Evolutionary conservation across 1,140 invertebrate genomes (phyloP).

Genomic region (Plectrocnemia conspersa): DNA sequence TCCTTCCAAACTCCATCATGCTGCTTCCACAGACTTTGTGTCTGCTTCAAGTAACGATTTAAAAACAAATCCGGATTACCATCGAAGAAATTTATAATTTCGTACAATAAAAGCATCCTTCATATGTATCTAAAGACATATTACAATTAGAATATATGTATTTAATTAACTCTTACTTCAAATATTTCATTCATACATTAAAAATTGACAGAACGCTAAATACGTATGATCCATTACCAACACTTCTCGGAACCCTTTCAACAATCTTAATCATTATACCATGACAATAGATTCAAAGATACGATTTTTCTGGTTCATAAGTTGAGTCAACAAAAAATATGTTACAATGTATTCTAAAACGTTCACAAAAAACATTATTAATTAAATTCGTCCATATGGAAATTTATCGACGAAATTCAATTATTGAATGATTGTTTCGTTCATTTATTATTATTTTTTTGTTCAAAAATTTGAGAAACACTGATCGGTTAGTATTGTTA

Average conservation of each 20-base stretch:
- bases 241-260: slow-evolving; percentile 7
- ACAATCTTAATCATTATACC: slow-evolving; percentile 17
- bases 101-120: too few species aligned
- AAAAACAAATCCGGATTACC: too few species aligned
- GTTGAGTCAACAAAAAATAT: slow-evolving; percentile 3
- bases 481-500: slow-evolving; percentile 15
- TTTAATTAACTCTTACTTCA: too few species aligned
- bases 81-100: too few species aligned
- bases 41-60: too few species aligned
- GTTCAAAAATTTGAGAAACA: slow-evolving; percentile 2
- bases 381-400: background rate
- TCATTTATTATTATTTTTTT: background rate
- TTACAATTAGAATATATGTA: too few species aligned
- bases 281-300: slow-evolving; percentile 12
- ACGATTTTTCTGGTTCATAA: background rate
- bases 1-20: background rate
- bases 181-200: too few species aligned
- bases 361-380: slow-evolving; percentile 3
- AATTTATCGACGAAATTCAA: slow-evolving; percentile 1
- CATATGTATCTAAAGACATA: too few species aligned
- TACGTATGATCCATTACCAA: slow-evolving; percentile 13
- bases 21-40: slow-evolving; percentile 6
- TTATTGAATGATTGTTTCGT: background rate
- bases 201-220: too few species aligned
- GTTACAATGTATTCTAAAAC: too few species aligned